phyloP scores from a whole-genome alignment of 2,113 vertebrate species.

The Carassius carassius region DNA sequence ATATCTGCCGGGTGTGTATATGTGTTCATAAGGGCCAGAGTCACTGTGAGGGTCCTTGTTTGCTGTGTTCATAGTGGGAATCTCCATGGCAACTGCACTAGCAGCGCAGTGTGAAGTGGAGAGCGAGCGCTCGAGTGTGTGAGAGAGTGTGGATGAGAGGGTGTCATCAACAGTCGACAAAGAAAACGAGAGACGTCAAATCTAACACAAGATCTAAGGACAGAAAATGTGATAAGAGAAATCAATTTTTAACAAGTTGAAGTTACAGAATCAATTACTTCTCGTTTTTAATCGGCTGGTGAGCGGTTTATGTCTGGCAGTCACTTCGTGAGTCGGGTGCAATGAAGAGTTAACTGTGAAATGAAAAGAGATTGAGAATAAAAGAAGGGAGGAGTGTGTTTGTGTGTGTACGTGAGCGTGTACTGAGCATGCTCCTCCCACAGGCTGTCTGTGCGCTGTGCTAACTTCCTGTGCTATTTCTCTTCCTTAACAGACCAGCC shows the following conservation, averaged over 20 bases:
- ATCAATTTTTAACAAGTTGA: neutral
- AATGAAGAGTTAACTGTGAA: conserved; percentile 63
- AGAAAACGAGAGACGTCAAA: conserved; percentile 9
- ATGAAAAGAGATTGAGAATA: conserved; percentile 55
- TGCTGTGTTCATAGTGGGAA: conserved; percentile 68
- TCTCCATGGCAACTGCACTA: conserved; percentile 74
- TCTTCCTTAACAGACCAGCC: conserved; percentile 69
- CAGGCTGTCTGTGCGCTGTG: conserved; percentile 53
- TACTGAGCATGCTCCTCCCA: conserved; percentile 72
- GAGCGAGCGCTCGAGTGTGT: conserved; percentile 58
- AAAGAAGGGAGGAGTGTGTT: conserved; percentile 36
- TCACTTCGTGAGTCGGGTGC: neutral
- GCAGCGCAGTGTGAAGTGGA: conserved; percentile 75
- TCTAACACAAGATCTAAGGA: neutral
- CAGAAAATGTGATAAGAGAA: neutral
- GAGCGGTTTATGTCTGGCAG: neutral
- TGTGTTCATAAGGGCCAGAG: conserved; percentile 59
- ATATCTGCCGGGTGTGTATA: conserved; percentile 29
- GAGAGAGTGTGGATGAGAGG: conserved; percentile 35
- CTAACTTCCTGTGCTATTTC: conserved; percentile 75
- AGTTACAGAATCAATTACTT: neutral
- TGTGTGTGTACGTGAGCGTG: conserved; percentile 20
- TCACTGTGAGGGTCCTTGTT: conserved; percentile 72
- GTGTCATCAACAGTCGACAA: conserved; percentile 49
- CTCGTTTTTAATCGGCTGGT: conserved; percentile 12